Percentiles rank a stretch among this genome's conserved stretches.
Conservation (phyloP, 2,113 vertebrate genomes). For the Pituophis catenifer region DNA sequence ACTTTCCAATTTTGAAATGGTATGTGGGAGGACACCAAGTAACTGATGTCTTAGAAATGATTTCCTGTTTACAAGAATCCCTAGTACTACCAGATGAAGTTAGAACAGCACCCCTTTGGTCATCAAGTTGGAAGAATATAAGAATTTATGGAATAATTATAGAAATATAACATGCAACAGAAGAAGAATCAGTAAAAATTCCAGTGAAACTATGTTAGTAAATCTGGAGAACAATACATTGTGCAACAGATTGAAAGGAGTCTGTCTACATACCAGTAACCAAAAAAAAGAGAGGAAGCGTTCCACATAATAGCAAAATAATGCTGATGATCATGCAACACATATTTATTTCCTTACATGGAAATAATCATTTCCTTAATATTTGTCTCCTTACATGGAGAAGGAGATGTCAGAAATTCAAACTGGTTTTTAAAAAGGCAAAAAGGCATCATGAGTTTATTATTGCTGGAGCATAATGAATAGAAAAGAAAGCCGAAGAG, state of each 20-base stretch:
- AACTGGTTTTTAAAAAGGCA: not conserved
- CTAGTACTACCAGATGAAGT: not conserved
- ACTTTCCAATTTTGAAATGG: not conserved
- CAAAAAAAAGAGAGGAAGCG: not conserved
- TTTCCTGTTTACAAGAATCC: not conserved
- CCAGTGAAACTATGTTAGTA: not conserved
- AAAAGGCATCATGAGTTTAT: not conserved
- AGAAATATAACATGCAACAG: not conserved
- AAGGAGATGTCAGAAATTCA: not conserved
- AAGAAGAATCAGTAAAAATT: not conserved
- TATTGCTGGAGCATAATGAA: not conserved
- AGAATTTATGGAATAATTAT: not conserved
- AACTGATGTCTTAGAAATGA: not conserved
- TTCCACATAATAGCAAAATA: not conserved
- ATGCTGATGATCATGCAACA: not conserved
- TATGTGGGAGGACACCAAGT: not conserved
- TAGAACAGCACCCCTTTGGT: not conserved
- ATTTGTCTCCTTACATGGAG: not conserved
- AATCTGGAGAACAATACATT: not conserved
- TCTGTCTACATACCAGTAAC: not conserved
- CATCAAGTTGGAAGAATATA: not conserved
- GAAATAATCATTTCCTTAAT: not conserved
- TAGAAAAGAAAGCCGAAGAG: not conserved
- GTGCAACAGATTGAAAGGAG: not conserved
- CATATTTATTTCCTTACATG: not conserved